These are phyloP conservation scores for Gymnopithys bicolor DNA, from an alignment of 2,797 vertebrate species.

Conservation along the genomic window DNA sequence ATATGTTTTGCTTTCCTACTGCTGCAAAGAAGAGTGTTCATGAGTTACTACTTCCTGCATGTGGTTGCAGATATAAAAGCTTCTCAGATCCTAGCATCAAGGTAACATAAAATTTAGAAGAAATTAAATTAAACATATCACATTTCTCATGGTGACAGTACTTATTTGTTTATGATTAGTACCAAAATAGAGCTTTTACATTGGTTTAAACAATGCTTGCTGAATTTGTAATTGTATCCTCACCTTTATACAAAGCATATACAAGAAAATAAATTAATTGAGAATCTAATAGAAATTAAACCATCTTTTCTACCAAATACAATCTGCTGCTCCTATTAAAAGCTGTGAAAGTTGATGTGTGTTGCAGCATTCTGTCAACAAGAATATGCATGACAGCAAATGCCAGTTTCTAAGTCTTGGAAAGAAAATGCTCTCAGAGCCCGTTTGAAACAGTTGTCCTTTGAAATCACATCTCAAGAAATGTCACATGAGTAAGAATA, in stretches of 20 bases:
- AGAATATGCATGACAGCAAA: not conserved
- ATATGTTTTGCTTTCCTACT: slow-evolving; percentile 98
- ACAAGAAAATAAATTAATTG: not conserved
- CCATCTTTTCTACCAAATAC: not conserved
- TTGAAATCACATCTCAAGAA: not conserved
- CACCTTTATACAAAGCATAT: not conserved
- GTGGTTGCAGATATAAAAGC: slow-evolving; percentile 98
- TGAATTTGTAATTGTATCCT: not conserved
- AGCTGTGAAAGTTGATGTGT: not conserved
- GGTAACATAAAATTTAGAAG: slow-evolving; percentile 76
- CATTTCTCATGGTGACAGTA: not conserved
- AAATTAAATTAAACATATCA: not conserved
- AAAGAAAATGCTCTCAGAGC: not conserved
- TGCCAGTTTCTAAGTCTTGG: not conserved
- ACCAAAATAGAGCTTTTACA: not conserved
- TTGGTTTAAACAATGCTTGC: not conserved
- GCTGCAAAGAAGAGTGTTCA: slow-evolving; percentile 96
- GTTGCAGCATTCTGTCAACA: not conserved
- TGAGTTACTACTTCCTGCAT: slow-evolving; percentile 99
- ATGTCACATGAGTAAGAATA: not conserved
- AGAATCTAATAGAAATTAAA: not conserved
- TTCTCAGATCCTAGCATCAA: slow-evolving; percentile 95
- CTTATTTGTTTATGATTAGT: not conserved
- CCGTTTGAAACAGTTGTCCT: not conserved
- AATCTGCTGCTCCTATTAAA: not conserved